phyloP scores from a whole-genome alignment of 2,113 vertebrate genomes.

The Craseonycteris thonglongyai region DNA sequence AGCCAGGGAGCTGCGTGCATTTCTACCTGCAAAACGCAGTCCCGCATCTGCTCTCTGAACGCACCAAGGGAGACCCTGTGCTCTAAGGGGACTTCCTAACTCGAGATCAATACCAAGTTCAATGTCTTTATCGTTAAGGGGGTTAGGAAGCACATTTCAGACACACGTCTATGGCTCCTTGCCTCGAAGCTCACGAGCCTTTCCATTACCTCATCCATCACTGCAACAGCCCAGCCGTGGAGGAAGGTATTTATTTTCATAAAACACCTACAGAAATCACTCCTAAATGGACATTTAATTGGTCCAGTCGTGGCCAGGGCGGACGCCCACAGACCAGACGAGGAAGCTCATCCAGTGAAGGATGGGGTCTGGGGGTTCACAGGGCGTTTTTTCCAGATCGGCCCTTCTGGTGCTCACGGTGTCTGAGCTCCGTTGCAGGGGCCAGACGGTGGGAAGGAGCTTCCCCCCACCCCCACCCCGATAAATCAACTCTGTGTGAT shows the following conservation, averaged over 20 bases:
- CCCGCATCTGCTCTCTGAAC: constrained; percentile 11
- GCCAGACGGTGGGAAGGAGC: too few species aligned
- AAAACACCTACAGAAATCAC: neutral
- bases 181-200: neutral
- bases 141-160: constrained; percentile 44
- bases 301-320: neutral
- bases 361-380: too few species aligned
- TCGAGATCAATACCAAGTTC: constrained; percentile 66
- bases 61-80: neutral
- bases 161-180: neutral
- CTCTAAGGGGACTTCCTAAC: constrained; percentile 25
- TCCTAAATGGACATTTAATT: constrained; percentile 43
- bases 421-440: rapidly evolving
- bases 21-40: neutral
- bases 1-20: neutral
- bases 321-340: neutral
- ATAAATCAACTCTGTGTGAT: rapidly evolving
- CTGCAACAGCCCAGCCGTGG: neutral
- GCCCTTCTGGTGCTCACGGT: rapidly evolving
- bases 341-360: neutral
- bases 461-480: too few species aligned
- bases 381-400: rapidly evolving
- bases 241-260: constrained; percentile 35
- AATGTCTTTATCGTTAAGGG: constrained; percentile 58
- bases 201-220: constrained; percentile 26